Evolutionary conservation across 2,888 invertebrate genomes (phyloP).

Genomic region (Monoplex corrugatus): DNA sequence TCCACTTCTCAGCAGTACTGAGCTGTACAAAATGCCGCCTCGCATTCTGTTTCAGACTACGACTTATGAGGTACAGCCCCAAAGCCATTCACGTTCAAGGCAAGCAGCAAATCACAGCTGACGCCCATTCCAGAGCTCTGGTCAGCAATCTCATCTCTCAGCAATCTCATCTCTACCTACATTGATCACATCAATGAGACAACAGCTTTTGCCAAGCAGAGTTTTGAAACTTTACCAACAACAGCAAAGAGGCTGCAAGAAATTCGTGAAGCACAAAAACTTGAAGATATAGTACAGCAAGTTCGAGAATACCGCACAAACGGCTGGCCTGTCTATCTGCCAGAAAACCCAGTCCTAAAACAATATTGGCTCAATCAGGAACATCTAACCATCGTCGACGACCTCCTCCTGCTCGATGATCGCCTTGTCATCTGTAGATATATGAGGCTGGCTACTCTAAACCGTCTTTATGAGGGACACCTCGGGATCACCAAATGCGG

Average conservation of each 20-base stretch:
- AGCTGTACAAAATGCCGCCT: constrained; percentile 39
- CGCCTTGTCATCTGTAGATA: background rate
- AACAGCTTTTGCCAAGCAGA: background rate
- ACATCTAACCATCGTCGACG: constrained; percentile 28
- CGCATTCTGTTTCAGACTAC: constrained; percentile 32
- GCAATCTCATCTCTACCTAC: background rate
- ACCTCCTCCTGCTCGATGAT: constrained; percentile 35
- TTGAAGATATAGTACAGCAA: background rate
- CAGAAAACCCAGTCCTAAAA: constrained; percentile 3
- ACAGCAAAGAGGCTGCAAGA: background rate
- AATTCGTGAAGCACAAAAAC: background rate
- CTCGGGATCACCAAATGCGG: constrained; percentile 31
- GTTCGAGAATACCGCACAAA: background rate
- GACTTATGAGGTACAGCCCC: background rate
- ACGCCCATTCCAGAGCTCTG: constrained; percentile 26
- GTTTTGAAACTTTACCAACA: background rate
- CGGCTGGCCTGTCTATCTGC: constrained; percentile 34
- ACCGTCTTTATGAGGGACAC: constrained; percentile 35
- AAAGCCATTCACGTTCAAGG: constrained; percentile 2
- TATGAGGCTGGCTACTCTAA: constrained; percentile 5
- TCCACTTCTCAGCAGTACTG: background rate
- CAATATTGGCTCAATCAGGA: constrained; percentile 32
- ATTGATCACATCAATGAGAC: background rate
- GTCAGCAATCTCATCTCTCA: background rate
- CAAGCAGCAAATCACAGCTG: constrained; percentile 22